Evolutionary conservation across 2,113 vertebrate genomes (phyloP).

Genomic region (Uria lomvia): DNA sequence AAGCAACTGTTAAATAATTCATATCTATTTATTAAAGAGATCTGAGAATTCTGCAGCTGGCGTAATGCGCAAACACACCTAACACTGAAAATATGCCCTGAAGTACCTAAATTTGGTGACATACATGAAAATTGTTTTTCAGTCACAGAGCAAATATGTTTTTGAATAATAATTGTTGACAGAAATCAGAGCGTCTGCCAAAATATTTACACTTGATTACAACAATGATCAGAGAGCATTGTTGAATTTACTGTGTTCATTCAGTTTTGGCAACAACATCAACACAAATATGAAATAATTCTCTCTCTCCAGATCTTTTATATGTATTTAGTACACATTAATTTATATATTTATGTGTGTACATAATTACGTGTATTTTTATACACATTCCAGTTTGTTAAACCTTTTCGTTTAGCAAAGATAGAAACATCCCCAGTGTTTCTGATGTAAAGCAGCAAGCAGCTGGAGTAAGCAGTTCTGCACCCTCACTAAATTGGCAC

Average conservation of each 20-base stretch:
- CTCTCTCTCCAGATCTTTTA: not conserved
- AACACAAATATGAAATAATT: not conserved
- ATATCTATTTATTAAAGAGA: not conserved
- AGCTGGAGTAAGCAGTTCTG: not conserved
- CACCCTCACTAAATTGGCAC: not conserved
- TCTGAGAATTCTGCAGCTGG: not conserved
- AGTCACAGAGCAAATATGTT: constrained; percentile 24
- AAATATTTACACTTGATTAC: constrained; percentile 51
- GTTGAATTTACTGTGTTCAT: constrained; percentile 27
- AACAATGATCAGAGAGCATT: constrained; percentile 15
- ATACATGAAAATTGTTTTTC: not conserved
- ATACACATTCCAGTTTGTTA: not conserved
- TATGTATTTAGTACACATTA: not conserved
- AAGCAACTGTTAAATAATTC: not conserved
- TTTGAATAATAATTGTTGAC: constrained; percentile 42
- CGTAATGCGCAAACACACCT: not conserved
- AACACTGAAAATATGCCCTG: not conserved
- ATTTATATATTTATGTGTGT: not conserved
- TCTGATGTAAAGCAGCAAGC: not conserved
- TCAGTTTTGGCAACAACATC: not conserved
- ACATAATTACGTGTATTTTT: not conserved
- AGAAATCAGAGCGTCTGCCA: constrained; percentile 19
- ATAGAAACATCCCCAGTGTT: not conserved
- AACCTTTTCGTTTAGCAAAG: not conserved
- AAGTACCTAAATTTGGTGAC: not conserved